Conservation (phyloP, 1,140 invertebrate species). For the Periplaneta americana region DNA sequence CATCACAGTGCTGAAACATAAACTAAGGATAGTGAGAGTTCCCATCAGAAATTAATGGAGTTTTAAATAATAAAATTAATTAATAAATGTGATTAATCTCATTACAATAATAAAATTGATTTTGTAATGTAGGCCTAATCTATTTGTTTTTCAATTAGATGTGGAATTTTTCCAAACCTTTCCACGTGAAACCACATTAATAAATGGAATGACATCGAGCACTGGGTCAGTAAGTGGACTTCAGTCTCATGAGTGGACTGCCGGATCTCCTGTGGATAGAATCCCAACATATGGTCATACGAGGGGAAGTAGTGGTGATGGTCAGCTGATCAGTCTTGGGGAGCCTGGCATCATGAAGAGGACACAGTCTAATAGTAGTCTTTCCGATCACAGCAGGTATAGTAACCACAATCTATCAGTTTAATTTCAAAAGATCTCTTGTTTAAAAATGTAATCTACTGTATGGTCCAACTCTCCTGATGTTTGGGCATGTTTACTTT, state of each 20-base stretch:
- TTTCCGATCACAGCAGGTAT: slow-evolving; percentile 36
- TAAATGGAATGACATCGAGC: slow-evolving; percentile 14
- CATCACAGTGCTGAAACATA: no score
- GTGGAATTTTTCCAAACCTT: slow-evolving; percentile 25
- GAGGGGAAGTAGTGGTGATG: slow-evolving; percentile 27
- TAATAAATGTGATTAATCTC: no score
- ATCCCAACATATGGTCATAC: slow-evolving; percentile 23
- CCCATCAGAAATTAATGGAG: no score
- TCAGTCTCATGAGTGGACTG: not conserved
- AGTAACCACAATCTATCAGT: no score
- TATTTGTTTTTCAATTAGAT: slow-evolving; percentile 11
- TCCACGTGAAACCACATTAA: not conserved
- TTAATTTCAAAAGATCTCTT: no score
- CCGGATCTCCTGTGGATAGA: not conserved
- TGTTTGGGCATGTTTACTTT: no score
- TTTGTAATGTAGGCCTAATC: not conserved
- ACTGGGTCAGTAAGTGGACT: not conserved
- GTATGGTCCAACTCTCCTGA: no score
- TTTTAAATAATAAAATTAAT: no score
- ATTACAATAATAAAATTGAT: not conserved
- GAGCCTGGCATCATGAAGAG: slow-evolving; percentile 45
- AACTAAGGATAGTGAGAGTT: no score
- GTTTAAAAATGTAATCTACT: no score
- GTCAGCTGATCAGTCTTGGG: slow-evolving; percentile 22
- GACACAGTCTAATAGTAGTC: slow-evolving; percentile 59